Evolutionary conservation across 2,797 vertebrate species (phyloP).

Genomic region (Acrossocheilus fasciatus): DNA sequence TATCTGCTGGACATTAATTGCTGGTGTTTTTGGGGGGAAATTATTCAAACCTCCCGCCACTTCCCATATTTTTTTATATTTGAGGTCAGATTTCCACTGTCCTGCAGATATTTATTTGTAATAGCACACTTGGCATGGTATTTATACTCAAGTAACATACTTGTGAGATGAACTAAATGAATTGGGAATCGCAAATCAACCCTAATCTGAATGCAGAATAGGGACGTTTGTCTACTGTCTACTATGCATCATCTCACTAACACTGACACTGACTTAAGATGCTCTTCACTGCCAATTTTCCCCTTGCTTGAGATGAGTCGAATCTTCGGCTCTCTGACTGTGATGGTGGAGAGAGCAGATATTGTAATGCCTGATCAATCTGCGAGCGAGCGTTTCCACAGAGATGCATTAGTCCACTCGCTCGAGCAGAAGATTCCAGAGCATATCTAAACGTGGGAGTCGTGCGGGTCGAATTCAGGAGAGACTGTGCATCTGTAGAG

Average conservation of each 20-base stretch:
- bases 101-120: background rate
- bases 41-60: background rate
- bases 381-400: slow-evolving; percentile 91
- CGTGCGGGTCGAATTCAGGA: slow-evolving; percentile 85
- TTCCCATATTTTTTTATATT: background rate
- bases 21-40: background rate
- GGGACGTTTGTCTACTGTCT: background rate
- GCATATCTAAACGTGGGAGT: slow-evolving; percentile 92
- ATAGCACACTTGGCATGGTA: background rate
- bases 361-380: slow-evolving; percentile 99
- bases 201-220: slow-evolving; percentile 16
- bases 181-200: background rate
- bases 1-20: background rate
- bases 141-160: background rate
- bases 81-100: slow-evolving; percentile 4
- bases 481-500: slow-evolving; percentile 82
- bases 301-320: slow-evolving; percentile 92
- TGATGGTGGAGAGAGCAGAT: slow-evolving; percentile 98
- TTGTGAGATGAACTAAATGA: background rate
- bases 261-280: slow-evolving; percentile 7
- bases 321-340: slow-evolving; percentile 91
- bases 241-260: background rate
- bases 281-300: slow-evolving; percentile 95
- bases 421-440: slow-evolving; percentile 90
- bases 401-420: slow-evolving; percentile 97